phyloP scores from a whole-genome alignment of 2,113 vertebrate genomes.

The Salvelinus alpinus region DNA sequence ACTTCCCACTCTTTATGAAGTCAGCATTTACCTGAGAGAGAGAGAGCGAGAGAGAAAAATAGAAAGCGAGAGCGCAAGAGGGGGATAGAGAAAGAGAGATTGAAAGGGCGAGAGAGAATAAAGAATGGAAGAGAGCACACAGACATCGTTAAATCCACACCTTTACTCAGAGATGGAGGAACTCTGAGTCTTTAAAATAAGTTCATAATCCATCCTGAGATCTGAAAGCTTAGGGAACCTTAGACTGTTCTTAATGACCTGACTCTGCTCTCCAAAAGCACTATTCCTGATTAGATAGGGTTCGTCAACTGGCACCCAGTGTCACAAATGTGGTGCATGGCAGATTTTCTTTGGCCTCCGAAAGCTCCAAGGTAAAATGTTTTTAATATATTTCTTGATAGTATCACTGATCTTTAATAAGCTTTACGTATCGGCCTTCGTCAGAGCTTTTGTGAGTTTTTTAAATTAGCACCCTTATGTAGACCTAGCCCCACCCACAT shows the following conservation, averaged over 20 bases:
- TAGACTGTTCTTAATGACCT: neutral
- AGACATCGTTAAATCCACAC: no score
- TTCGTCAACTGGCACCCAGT: neutral
- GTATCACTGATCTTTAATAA: no score
- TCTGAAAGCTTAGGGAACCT: neutral
- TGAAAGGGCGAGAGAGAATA: conserved; percentile 4
- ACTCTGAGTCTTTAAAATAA: neutral
- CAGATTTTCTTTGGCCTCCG: no score
- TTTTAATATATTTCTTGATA: no score
- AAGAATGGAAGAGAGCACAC: neutral
- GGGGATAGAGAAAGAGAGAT: neutral
- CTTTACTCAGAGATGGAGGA: neutral
- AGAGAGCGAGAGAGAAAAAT: conserved; percentile 5
- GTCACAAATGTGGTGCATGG: no score
- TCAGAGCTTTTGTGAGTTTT: no score
- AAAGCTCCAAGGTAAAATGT: no score
- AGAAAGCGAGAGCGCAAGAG: neutral
- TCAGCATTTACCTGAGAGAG: conserved; percentile 81
- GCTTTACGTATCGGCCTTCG: no score
- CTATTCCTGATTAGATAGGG: neutral
- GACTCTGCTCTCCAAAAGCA: neutral
- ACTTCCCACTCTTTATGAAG: conserved; percentile 85
- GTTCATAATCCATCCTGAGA: neutral
- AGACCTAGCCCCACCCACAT: no score
- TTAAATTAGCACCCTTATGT: no score